Base-by-base conservation (phyloP, 2,888 invertebrate species). In the Xestoiulus laeticollis region DNA sequence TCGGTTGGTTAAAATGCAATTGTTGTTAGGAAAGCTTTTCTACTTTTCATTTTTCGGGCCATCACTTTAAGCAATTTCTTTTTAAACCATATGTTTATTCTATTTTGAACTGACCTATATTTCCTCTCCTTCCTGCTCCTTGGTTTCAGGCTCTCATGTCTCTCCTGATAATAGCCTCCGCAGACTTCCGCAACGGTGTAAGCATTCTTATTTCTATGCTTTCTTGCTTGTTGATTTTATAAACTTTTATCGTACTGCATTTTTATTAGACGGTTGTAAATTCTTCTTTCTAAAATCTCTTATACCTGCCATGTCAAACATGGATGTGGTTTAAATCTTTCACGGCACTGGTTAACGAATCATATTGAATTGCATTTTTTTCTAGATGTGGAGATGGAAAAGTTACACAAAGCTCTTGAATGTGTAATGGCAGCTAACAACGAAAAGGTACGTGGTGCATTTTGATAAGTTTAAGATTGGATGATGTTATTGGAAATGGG, bases 391-490 rank as follows among this genome's bases (percentile, higher is more conserved):
- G 93, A 93, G 89, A 92, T 93, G 88, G 92, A 93, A 88, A 92
- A 92, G 89, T 90, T 93, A 88, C 92, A 92, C 89, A 91, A 91
- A 88, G 92, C 92, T 82, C 92, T 93, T 16, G 93, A 93, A 89
- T 91, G 92, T 38, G 89, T 93, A 85, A 92, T 93, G 91, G 90
- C 91, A 26, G 92, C 92, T 87, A 93, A 93, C 90, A 92, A 92
- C 86, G 92, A 93, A 89, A 93, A 93, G 91, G 92, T 92, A 89
- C 14, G 26, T 26, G 8, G 8, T 82, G 14, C 22, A 22, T 26
- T 82, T 32, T 82, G 8, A 33, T 88, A 88, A 48, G 78, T 86
- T 86, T 44, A 44, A 44, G 19, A n/a, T n/a, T n/a, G n/a, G 48
- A 14, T 48, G 48, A 85, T 86, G 12, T 53, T 44, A 53, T 14